Base-by-base conservation (phyloP, 2,113 vertebrate genomes). In the Corvus cornix region DNA sequence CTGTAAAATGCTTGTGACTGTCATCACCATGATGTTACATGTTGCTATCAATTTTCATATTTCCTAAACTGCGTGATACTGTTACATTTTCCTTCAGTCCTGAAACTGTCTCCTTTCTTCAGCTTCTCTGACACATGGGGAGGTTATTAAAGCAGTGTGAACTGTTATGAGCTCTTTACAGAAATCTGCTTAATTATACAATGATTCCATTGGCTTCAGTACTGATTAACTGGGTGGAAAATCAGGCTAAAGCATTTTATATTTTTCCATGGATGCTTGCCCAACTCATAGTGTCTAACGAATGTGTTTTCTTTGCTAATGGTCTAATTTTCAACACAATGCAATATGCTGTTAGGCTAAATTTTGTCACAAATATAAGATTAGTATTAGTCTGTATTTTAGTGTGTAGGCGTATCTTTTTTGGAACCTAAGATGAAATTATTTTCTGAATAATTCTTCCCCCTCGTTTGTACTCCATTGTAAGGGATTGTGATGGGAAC, bases 161-260 rank as follows among this genome's bases (percentile, higher is more conserved):
- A 93, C 43, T 87, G 76, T 95, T 95, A 58, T 22, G 60, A 97
- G 46, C 39, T 90, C 84, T 96, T 96, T 85, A 92, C 78, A 97
- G 69, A 94, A 95, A 93, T 85, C 79, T 88, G 43, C 77, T 93
- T 96, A 82, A 90, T 95, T 97, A 74, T 87, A 84, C 27, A 76
- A 30, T 96, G 78, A 93, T 97, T 96, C 95, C 46, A 28, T 96
- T 97, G 91, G 87, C 93, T 97, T 94, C 70, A 83, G 74, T 66
- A 90, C 68, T 95, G 91, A 96, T 97, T 96, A 97, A 97, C 69
- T 95, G 91, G 80, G 31, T 97, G 89, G 96, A 97, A 97, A 97
- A 96, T 97, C 72, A 89, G 96, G 72, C 83, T 89, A 96, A 96
- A 95, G 90, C 3, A 93, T 94, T 97, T 97, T 95, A 73, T 94